These are phyloP conservation scores for Ibidorhyncha struthersii DNA, from an alignment of 2,113 vertebrate genomes.

Conservation along the genomic window DNA sequence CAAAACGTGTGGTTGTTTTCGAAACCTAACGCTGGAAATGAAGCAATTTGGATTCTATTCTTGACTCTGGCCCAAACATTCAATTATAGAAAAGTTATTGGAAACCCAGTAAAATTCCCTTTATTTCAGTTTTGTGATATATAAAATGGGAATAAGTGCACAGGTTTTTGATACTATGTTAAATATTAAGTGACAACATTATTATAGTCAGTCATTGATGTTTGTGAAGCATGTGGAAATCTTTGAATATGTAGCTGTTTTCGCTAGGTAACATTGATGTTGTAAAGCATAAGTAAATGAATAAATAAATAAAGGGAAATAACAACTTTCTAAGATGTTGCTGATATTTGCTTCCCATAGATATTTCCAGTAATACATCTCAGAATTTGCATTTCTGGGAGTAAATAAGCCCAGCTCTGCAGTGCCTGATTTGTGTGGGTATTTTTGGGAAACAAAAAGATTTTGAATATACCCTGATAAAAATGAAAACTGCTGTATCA, in stretches of 20 bases:
- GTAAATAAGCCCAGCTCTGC: background rate
- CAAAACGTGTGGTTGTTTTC: background rate
- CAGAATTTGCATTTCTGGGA: background rate
- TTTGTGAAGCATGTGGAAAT: background rate
- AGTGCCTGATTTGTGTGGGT: background rate
- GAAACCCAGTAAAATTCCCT: constrained; percentile 18
- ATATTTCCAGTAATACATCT: background rate
- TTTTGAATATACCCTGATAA: background rate
- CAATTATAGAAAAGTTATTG: constrained; percentile 36
- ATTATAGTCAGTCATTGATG: background rate
- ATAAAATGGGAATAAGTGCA: background rate
- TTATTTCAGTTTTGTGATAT: background rate
- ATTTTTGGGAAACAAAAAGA: background rate
- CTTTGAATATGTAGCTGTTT: background rate
- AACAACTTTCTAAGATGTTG: background rate
- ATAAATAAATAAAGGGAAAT: background rate
- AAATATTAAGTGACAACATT: background rate
- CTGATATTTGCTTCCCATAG: background rate
- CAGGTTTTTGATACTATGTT: background rate
- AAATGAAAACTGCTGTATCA: background rate
- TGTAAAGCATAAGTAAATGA: background rate
- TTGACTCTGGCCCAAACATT: constrained; percentile 2
- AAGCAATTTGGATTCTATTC: constrained; percentile 17
- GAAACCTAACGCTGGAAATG: background rate
- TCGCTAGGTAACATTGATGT: background rate